Evolutionary conservation across 2,113 vertebrate genomes (phyloP).

Genomic region (Gadus chalcogrammus): DNA sequence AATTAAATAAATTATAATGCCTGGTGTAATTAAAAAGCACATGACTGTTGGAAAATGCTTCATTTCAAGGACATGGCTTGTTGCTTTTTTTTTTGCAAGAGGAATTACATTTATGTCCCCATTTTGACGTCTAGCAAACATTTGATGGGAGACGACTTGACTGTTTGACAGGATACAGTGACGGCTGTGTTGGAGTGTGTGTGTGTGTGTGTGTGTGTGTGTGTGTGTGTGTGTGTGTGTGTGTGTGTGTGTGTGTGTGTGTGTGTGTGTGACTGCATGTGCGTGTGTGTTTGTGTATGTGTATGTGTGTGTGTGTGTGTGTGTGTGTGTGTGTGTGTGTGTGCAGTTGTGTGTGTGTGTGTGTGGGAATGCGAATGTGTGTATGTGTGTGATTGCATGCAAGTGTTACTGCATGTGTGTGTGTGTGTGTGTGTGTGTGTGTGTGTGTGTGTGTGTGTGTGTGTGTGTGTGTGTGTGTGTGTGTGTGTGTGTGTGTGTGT

Average conservation of each 20-base stretch:
- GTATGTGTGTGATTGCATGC: neutral
- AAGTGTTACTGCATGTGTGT: neutral
- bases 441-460: neutral
- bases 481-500: neutral
- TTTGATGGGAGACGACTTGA: neutral
- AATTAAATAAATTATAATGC: too few species aligned
- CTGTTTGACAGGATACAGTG: conserved; percentile 4
- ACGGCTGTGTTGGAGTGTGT: neutral
- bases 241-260: neutral
- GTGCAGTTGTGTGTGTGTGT: neutral
- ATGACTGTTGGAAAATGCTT: too few species aligned
- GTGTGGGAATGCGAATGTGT: neutral
- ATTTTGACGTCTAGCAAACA: neutral
- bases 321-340: neutral
- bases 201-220: conserved; percentile 1
- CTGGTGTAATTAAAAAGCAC: too few species aligned
- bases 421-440: neutral
- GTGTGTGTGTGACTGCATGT: neutral
- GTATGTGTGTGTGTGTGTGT: neutral
- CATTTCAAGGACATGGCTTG: too few species aligned
- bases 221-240: neutral
- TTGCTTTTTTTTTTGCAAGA: neutral
- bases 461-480: neutral
- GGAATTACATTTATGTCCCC: neutral
- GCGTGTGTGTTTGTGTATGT: neutral